Evolutionary conservation across 2,797 vertebrate genomes (phyloP).

Genomic region (Chaenodraco wilsoni): DNA sequence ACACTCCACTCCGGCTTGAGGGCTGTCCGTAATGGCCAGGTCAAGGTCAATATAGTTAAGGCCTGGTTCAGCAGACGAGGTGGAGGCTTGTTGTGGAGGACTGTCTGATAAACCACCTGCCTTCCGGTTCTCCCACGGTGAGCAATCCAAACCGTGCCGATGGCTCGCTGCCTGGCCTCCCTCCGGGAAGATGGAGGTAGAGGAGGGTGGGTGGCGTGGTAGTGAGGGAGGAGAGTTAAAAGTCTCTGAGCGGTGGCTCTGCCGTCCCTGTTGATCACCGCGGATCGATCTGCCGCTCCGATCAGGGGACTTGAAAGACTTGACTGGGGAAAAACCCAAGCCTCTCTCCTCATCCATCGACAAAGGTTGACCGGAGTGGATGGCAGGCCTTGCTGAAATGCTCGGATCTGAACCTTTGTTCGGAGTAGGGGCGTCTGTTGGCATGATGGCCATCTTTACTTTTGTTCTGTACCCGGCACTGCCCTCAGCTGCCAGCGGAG

Average conservation of each 20-base stretch:
- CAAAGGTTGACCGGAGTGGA: constrained; percentile 57
- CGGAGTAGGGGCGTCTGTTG: constrained; percentile 51
- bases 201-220: constrained; percentile 69
- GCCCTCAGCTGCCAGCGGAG: constrained; percentile 70
- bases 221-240: constrained; percentile 72
- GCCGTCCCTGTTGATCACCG: constrained; percentile 73
- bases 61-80: constrained; percentile 77
- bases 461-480: constrained; percentile 67
- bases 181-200: constrained; percentile 79
- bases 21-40: constrained; percentile 76
- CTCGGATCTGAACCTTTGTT: constrained; percentile 70
- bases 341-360: constrained; percentile 73
- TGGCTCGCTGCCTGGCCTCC: constrained; percentile 68
- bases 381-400: constrained; percentile 64
- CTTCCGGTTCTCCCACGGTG: constrained; percentile 78
- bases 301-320: constrained; percentile 79
- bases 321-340: constrained; percentile 74
- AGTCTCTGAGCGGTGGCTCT: constrained; percentile 77
- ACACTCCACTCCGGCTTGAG: constrained; percentile 75
- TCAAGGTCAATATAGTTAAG: constrained; percentile 91
- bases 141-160: constrained; percentile 78
- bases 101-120: constrained; percentile 69
- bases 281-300: constrained; percentile 69
- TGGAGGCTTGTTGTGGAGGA: constrained; percentile 70
- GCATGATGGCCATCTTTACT: constrained; percentile 52